Base-by-base conservation (phyloP, 2,888 invertebrate species). In the Drosophila mimetica region DNA sequence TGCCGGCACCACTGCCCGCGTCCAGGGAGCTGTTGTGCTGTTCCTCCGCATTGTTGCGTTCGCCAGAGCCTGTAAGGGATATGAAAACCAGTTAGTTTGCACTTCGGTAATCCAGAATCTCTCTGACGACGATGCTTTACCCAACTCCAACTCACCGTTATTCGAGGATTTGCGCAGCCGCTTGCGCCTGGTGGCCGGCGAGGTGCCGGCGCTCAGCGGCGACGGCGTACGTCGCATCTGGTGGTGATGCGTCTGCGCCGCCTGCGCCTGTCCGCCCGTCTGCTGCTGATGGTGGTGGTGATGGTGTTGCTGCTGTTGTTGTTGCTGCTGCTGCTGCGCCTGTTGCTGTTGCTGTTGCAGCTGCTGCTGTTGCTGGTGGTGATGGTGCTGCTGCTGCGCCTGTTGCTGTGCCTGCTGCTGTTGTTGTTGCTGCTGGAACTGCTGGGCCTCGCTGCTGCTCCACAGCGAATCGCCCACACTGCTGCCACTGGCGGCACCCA, bases 131-230 rank as follows among this genome's bases (percentile, higher is more conserved):
- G 84, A 84, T 86, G 55, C 76, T 70, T 79, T 84, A 84, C 84
- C 84, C 80, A 84, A 52, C 18, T 88, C 81, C 37, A 72, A 77
- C 77, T 75, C 76, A 72, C 95, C 95, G 59, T 94, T 91, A 77
- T 91, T 94, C 8, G 95, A 95, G 18, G 94, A 93, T 91, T 95
- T 95, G 77, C 95, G 91, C 86, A 95, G 91, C 69, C 95, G 88
- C 92, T 91, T 71, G 93, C 93, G 86, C 92, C 93, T 48, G 11
- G 96, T 94, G 3, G 96, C 94, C 16, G 94, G 94, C 25, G 94
- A 94, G 25, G 94, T 92, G n/a, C 95, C 94, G 92, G 93, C 74
- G 92, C 92, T 88, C 91, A 93, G 46, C 71, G 93, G 92, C 85
- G 94, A 79, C 88, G 92, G 92, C 50, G 91, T 90, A 55, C 91